Conservation (phyloP, 2,797 vertebrate species). For the Spinus pinus region DNA sequence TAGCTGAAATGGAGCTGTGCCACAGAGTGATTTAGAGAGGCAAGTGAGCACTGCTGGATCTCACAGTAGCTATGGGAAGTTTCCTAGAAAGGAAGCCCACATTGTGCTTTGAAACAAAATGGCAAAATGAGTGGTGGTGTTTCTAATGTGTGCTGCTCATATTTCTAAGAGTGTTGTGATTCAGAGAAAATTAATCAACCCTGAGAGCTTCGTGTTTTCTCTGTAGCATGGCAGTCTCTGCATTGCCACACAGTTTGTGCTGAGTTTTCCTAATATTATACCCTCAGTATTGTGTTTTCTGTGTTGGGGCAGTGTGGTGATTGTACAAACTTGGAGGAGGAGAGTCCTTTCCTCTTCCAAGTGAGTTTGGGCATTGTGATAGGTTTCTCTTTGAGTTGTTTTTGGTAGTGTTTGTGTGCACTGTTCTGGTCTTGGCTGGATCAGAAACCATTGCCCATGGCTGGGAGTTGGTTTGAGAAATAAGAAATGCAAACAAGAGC, state of each 20-base stretch:
- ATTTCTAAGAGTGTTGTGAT: not conserved
- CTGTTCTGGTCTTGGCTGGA: not conserved
- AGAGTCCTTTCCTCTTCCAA: not conserved
- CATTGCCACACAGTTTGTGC: not conserved
- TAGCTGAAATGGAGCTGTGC: not conserved
- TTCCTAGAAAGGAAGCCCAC: not conserved
- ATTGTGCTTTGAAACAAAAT: not conserved
- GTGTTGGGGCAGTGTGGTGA: not conserved
- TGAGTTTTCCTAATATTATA: not conserved
- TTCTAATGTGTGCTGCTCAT: not conserved
- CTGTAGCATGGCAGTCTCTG: not conserved
- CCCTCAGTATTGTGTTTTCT: not conserved
- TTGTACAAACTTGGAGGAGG: not conserved
- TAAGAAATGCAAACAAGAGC: not conserved
- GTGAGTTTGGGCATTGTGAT: rapidly evolving
- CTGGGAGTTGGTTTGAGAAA: not conserved
- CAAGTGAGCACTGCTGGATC: not conserved
- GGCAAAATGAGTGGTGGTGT: not conserved
- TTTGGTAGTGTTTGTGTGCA: not conserved
- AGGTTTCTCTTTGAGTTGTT: not conserved
- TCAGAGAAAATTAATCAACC: not conserved
- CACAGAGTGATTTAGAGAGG: not conserved
- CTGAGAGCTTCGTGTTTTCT: not conserved
- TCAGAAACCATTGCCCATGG: not conserved
- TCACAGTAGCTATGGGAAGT: not conserved